phyloP scores from a whole-genome alignment of 2,797 vertebrate genomes.

The Poeciliopsis turneri region DNA sequence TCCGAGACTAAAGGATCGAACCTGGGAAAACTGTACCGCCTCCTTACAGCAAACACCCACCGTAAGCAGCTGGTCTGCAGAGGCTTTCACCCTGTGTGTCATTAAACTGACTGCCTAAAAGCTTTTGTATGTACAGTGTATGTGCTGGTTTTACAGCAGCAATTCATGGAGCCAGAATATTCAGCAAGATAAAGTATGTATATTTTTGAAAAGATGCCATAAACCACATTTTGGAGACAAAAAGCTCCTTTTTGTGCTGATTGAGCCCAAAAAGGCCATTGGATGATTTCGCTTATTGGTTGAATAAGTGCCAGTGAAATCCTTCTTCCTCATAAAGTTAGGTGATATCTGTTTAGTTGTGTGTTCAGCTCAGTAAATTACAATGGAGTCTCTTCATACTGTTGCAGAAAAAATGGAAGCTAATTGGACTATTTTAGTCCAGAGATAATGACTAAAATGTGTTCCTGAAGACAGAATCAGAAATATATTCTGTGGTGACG shows the following conservation, averaged over 20 bases:
- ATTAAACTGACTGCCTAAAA: neutral
- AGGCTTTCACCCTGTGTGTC: neutral
- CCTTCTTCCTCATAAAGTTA: neutral
- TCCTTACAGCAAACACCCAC: constrained; percentile 52
- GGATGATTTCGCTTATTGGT: neutral
- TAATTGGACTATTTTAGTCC: neutral
- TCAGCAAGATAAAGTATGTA: neutral
- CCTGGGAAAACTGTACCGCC: constrained; percentile 61
- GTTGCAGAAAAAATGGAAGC: neutral
- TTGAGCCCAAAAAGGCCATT: neutral
- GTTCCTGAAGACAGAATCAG: constrained; percentile 1
- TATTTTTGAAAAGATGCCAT: neutral
- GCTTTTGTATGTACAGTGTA: neutral
- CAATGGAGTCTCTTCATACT: neutral
- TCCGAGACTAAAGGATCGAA: constrained; percentile 19
- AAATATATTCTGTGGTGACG: neutral
- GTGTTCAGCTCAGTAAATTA: neutral
- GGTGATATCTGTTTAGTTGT: neutral
- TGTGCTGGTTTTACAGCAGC: neutral
- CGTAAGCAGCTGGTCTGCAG: neutral
- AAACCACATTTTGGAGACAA: neutral
- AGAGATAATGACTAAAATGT: constrained; percentile 7
- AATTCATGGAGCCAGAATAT: neutral
- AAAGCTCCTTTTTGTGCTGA: neutral
- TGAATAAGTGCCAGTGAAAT: neutral